Evolutionary conservation across 2,113 vertebrate genomes (phyloP), one percentile per base, ranked within the genome.

Genomic region (Cephalophus harveyi): DNA sequence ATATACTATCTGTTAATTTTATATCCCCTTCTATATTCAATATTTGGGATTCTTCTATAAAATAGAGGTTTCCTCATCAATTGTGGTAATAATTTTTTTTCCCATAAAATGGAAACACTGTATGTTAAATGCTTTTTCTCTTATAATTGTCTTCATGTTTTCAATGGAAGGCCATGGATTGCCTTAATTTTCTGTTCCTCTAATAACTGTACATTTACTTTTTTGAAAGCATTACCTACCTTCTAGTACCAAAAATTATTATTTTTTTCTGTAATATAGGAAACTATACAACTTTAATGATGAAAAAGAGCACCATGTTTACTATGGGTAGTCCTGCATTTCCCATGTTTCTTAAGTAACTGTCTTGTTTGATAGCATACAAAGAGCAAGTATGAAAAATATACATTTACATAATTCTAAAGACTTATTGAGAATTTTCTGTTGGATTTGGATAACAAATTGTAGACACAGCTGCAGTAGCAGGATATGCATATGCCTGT

Each of bases 241-340:
- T 99, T 99, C 99, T 99, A 99, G 98, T 99, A 99, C 99, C 99
- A 99, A 99, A 97, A 99, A 98, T 25, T 74, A 43, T 25, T 71
- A 98, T 99, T 99, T 98, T 98, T 98, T 98, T 98, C 98, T 99
- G 99, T 99, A 99, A 99, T 99, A 99, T 99, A 99, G 98, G 99
- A 99, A 99, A 99, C 99, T 99, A 99, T 97, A 97, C 97, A 98
- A 98, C 98, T 98, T 99, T 99, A 99, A 99, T 98, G 98, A 97
- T 98, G 98, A 33, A 98, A 99, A 98, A 98, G 99, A 99, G 98
- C 99, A 98, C 98, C 98, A 98, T 98, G 98, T 98, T 98, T 99
- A 99, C 98, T 97, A 99, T 98, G 98, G 99, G 99, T 98, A 96
- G 97, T 98, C 98, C 97, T 98, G 97, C 96, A 95, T 98, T 98